Evolutionary conservation across 2,797 vertebrate species (phyloP), one percentile per base, ranked within the genome.

Genomic region (Cossypha dichroa): DNA sequence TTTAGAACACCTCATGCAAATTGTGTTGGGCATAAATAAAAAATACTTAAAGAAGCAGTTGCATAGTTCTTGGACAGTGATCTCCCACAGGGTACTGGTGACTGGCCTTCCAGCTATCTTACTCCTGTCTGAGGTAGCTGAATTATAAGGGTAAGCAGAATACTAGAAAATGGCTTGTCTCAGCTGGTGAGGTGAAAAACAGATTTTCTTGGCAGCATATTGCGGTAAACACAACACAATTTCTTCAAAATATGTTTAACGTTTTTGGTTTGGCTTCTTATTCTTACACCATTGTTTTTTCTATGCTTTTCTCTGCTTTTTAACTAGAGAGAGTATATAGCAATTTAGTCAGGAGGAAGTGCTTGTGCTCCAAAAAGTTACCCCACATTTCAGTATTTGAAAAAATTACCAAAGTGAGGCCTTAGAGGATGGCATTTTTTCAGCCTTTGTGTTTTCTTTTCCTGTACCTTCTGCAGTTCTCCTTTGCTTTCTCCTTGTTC

Each of bases 141-240:
- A 51, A 55, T 63, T 56, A 4, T 8, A 19, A 29, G 17, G 14
- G 5, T 48, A 31, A 82, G 20, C 40, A 52, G 16, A 38, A 11
- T 54, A 76, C 26, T 36, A 62, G 60, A 38, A 66, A 28, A 56
- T 15, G 20, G 4, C 43, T 69, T 3, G 0, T 45, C 10, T 77
- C 28, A 31, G 13, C 13, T 70, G 45, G 10, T 6, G 3, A 76
- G 11, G 33, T 31, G 48, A 28, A 34, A 14, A 33, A 15, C 2
- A 8, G n/a, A 36, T 82, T 88, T 21, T 46, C 34, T 23, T 51
- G 34, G 28, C 43, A 67, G 40, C 13, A 25, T 11, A 4, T n/a
- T 81, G 34, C 0, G 0, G 28, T 68, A 67, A 92, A 55, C 12
- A 10, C 25, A 43, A 34, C 4, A 43, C 41, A 36, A 20, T 51